Evolutionary conservation across 2,888 invertebrate species (phyloP), one percentile per base, ranked within the genome.

Genomic region (Alloscopus bannaensis): DNA sequence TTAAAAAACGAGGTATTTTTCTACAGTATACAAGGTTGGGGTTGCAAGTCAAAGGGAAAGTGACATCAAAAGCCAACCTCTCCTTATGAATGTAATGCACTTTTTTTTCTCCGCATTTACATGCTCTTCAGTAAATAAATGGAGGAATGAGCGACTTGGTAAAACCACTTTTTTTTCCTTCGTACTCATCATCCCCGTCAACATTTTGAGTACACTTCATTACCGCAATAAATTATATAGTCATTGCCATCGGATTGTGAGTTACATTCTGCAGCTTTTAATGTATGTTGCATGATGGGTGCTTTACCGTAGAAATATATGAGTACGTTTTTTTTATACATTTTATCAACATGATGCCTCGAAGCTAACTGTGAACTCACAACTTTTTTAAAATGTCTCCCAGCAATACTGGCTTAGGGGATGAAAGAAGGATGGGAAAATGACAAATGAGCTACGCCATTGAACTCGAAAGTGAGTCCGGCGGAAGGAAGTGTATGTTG

Each of bases 381-480:
- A 2, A 20, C 3, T 50, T 50, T 50, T 42, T 42, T 42, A n/a
- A n/a, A n/a, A n/a, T n/a, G 50, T 18, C 2, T 50, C 3, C 20
- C 26, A 64, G 64, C 47, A 29, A 26, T 26, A 64, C 47, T 24
- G 42, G 45, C 20, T 28, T n/a, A 68, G 31, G 16, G 69, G 26
- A 57, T 69, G 69, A 28, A 57, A 57, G 50, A 6, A 36, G 8
- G 36, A 36, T 36, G 36, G 36, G 36, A 69, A 69, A 69, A 29
- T 69, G 57, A 69, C 69, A 69, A 69, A 69, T 69, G 69, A 69
- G 69, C 26, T 69, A 55, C 57, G 55, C 69, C 42, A 57, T 69
- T 69, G 55, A 57, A 69, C 69, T 69, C 57, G 69, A 57, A 69
- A 69, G 57, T 69, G 69, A 69, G 69, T 57, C 57, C 57, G 42